Conservation (phyloP, 2,797 vertebrate species). For the Macropus fuliginosus region DNA sequence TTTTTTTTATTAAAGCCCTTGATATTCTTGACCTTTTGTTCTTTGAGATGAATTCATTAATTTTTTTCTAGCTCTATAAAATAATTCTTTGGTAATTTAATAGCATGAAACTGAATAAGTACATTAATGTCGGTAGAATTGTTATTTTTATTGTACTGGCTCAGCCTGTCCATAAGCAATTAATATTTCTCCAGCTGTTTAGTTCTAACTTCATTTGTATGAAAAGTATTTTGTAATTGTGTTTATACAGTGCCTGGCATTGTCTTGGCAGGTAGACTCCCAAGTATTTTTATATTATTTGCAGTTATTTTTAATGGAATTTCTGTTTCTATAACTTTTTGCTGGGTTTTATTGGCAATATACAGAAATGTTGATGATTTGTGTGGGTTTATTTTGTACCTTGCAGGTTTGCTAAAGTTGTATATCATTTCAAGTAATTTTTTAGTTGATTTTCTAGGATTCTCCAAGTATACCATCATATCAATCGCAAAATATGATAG, state of each 20-base stretch:
- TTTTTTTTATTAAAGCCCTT: background rate
- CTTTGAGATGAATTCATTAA: background rate
- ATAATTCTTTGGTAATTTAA: background rate
- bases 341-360: background rate
- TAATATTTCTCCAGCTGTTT: background rate
- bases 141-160: background rate
- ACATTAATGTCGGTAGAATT: background rate
- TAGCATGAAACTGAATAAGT: background rate
- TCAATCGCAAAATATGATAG: background rate
- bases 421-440: background rate
- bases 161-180: background rate
- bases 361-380: background rate
- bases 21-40: background rate
- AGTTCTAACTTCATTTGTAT: background rate
- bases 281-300: background rate
- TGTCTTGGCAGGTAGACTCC: background rate
- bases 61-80: background rate
- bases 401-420: background rate
- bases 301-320: background rate
- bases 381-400: background rate
- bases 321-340: background rate
- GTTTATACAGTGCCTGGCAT: background rate
- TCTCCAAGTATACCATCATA: background rate
- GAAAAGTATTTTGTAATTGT: background rate
- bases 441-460: background rate